Base-by-base conservation (phyloP, 1,140 invertebrate species). In the Antheraea mylitta region DNA sequence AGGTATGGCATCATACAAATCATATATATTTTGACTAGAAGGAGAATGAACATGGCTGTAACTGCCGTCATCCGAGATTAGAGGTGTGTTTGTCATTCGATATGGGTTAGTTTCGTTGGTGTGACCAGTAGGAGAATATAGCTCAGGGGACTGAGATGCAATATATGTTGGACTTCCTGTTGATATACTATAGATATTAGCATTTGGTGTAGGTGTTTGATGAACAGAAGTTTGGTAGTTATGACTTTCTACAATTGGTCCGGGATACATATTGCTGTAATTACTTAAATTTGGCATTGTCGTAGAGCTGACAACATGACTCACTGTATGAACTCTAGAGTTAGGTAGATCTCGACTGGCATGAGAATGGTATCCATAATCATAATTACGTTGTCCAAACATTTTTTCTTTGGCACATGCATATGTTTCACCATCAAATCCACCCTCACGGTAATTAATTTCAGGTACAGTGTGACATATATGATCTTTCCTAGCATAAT, bases 241-340 rank as follows among this genome's bases (percentile, higher is more conserved):
- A 76, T 85, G 86, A 70, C 73, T 74, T 66, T 86, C 84, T 60
- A 82, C 73, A 69, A 74, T 71, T 60, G 82, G 58, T 69, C 75
- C 72, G 48, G 81, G 67, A 76, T 89, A 90, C 42, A 84, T 78
- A 67, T 85, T 88, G 75, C 79, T 87, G 65, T 89, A 92, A 72
- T 83, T 85, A 74, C 83, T 89, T 75, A 92, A 84, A 78, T 92
- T 92, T 75, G 90, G 90, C 90, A 92, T 92, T 53, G 90, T 92
- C 64, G 84, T 90, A 61, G 90, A 92, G 74, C 87, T 92, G 7
- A 92, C 90, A 53, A 89, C 86, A 81, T 92, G 90, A 75, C 87
- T 92, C 62, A 90, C 87, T 60, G 89, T 89, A 68, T 86, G 88
- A 36, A 91, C 76, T 75, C 86, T 82, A 58, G 89, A 79, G 69